phyloP scores from a whole-genome alignment of 2,888 invertebrate species.

The Drosophila longiperda region DNA sequence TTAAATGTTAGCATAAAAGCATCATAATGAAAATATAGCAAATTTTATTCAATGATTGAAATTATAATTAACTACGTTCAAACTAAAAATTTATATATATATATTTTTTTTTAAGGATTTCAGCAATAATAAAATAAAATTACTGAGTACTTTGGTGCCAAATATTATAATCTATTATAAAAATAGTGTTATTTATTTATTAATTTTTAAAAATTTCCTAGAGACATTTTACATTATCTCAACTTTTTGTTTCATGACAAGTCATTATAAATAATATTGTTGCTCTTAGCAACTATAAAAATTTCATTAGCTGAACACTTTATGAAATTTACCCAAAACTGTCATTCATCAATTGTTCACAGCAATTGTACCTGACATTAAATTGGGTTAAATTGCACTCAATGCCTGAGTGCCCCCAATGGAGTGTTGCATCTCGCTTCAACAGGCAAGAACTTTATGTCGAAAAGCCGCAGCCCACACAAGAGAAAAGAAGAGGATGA shows the following conservation, averaged over 20 bases:
- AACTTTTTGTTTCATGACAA: no score
- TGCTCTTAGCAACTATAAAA: not conserved
- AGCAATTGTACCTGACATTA: not conserved
- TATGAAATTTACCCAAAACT: not conserved
- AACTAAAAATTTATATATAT: not conserved
- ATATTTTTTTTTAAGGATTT: not conserved
- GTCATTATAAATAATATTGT: not conserved
- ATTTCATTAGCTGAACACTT: not conserved
- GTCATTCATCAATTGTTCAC: not conserved
- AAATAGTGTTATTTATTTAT: not conserved
- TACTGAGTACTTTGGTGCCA: not conserved
- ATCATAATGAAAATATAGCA: not conserved
- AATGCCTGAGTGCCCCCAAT: slow-evolving; percentile 45
- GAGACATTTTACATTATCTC: not conserved
- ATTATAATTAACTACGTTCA: not conserved
- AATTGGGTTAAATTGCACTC: not conserved
- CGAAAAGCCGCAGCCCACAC: slow-evolving; percentile 72
- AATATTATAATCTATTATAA: not conserved
- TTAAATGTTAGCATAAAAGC: not conserved
- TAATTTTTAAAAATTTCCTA: not conserved
- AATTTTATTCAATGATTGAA: not conserved
- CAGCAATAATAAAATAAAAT: no score
- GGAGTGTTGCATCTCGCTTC: slow-evolving; percentile 48
- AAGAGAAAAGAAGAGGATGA: slow-evolving; percentile 12
- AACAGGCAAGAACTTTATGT: slow-evolving; percentile 74